Percentiles rank a stretch among this genome's conserved stretches.
These are phyloP conservation scores for Onthophagus taurus DNA, from an alignment of 1,140 invertebrate genomes.

Conservation along the genomic window DNA sequence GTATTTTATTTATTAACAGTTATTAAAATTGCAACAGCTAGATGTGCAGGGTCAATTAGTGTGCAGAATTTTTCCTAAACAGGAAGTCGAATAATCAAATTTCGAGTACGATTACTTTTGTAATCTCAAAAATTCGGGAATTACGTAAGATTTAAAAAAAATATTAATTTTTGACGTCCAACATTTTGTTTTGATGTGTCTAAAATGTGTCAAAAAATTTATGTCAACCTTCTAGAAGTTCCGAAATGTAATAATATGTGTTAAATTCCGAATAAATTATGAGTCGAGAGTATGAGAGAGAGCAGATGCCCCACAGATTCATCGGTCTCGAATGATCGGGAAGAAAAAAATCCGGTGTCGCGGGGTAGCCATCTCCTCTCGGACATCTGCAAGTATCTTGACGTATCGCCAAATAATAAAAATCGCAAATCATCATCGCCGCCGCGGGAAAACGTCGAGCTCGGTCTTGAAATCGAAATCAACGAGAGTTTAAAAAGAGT, in stretches of 20 bases:
- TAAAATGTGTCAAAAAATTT: slow-evolving; percentile 5
- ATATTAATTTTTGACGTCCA: too few relatives aligned
- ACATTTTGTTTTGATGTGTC: background rate
- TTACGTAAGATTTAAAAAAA: too few relatives aligned
- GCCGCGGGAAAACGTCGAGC: background rate
- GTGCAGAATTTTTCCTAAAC: too few relatives aligned
- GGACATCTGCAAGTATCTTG: slow-evolving; percentile 7
- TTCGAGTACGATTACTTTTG: too few relatives aligned
- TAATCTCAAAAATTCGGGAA: too few relatives aligned
- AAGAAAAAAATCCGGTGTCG: background rate
- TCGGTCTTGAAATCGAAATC: slow-evolving; percentile 18
- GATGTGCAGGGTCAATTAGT: too few relatives aligned
- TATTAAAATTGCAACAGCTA: too few relatives aligned
- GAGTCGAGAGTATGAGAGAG: slow-evolving; percentile 11
- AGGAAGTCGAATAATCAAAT: too few relatives aligned
- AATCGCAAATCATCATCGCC: background rate
- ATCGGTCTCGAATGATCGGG: slow-evolving; percentile 3
- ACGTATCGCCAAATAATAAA: background rate
- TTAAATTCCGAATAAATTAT: slow-evolving; percentile 6
- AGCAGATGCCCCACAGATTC: slow-evolving; percentile 8
- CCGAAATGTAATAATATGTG: slow-evolving; percentile 7
- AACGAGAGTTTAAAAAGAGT: slow-evolving; percentile 17
- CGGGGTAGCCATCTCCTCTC: background rate
- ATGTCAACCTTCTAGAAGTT: slow-evolving; percentile 3
- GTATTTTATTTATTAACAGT: too few relatives aligned